Percentiles rank a stretch among this genome's conserved stretches.
Conservation (phyloP, 2,888 invertebrate genomes). For the Euclidia mi region DNA sequence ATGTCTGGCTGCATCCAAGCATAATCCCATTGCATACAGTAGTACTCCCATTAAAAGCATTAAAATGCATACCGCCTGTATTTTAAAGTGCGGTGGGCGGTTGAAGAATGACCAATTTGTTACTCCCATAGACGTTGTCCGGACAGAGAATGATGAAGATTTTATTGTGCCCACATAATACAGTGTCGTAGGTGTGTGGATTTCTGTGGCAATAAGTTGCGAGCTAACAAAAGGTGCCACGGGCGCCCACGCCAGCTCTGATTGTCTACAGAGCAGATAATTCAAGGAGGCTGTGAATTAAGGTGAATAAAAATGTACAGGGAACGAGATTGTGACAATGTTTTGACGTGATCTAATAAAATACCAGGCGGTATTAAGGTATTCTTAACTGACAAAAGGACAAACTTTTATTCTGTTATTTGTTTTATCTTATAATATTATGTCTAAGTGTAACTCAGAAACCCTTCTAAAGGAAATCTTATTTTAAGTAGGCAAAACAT, state of each 20-base stretch:
- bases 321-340: constrained; percentile 15
- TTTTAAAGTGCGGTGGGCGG: constrained; percentile 72
- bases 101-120: constrained; percentile 84
- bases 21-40: constrained; percentile 80
- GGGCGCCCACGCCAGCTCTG: constrained; percentile 70
- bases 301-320: constrained; percentile 44
- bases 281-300: constrained; percentile 59
- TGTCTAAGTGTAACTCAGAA: too few species aligned
- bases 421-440: too few species aligned
- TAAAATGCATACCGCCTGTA: constrained; percentile 58
- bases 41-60: constrained; percentile 75
- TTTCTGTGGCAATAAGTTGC: constrained; percentile 76
- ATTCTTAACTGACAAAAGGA: background rate
- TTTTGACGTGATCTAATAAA: constrained; percentile 11
- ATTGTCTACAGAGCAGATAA: constrained; percentile 72
- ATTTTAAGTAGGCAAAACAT: too few species aligned
- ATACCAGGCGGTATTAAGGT: background rate
- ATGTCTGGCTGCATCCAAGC: constrained; percentile 74
- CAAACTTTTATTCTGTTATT: too few species aligned
- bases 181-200: constrained; percentile 70
- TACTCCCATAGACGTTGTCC: constrained; percentile 68
- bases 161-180: constrained; percentile 79
- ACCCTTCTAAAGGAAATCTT: too few species aligned
- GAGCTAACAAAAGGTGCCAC: constrained; percentile 74
- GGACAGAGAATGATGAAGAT: constrained; percentile 79